Evolutionary conservation across 2,888 invertebrate genomes (phyloP).

Genomic region (Eugnorisma glareosa): DNA sequence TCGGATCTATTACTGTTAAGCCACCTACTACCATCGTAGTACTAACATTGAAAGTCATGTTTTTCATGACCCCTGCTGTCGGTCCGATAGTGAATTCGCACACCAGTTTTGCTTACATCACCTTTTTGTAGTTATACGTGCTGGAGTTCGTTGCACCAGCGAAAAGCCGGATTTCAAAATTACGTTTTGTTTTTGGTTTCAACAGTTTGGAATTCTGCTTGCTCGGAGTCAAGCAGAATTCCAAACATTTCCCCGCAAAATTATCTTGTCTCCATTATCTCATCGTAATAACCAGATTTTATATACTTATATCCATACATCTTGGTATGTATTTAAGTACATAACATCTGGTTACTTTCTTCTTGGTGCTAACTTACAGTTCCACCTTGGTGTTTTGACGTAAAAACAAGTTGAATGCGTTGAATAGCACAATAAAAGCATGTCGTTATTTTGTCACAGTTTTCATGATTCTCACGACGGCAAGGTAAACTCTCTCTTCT

Average conservation of each 20-base stretch:
- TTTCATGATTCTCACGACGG: background rate
- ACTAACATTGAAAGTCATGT: background rate
- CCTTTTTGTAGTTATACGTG: background rate
- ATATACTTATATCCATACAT: background rate
- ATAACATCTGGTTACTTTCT: too few relatives aligned
- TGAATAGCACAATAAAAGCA: background rate
- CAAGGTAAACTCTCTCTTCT: too few relatives aligned
- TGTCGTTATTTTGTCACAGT: background rate
- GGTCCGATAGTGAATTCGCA: background rate
- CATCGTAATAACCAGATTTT: conserved; percentile 9
- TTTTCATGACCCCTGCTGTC: background rate
- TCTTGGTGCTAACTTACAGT: background rate
- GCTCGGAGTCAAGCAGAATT: background rate
- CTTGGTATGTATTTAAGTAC: too few relatives aligned
- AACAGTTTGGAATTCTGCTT: background rate
- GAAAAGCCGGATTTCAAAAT: background rate
- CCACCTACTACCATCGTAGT: background rate
- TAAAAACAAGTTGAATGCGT: conserved; percentile 9
- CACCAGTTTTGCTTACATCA: background rate
- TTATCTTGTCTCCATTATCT: background rate
- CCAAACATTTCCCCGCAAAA: background rate
- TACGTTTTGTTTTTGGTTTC: background rate
- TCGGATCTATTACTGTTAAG: too few relatives aligned
- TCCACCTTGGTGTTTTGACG: background rate
- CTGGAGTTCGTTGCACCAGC: conserved; percentile 21